Percentiles rank a stretch among this genome's conserved stretches.
phyloP scores from a whole-genome alignment of 2,797 vertebrate genomes.

The Sternotherus odoratus region DNA sequence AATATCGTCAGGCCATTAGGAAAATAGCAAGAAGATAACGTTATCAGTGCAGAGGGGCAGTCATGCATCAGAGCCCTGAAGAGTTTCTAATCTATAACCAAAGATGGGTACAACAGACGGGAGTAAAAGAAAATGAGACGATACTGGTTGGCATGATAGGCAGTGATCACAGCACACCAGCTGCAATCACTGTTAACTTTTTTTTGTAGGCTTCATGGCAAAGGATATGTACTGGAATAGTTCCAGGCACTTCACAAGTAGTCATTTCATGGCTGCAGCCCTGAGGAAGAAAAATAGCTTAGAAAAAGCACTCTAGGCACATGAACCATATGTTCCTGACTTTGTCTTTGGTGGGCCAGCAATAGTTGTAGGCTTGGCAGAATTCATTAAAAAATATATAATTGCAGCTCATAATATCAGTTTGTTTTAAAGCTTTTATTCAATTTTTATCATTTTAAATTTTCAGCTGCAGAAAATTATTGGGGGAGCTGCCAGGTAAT shows the following conservation, averaged over 20 bases:
- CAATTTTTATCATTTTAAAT: neutral
- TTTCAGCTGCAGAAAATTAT: neutral
- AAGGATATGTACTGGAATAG: neutral
- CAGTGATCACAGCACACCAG: neutral
- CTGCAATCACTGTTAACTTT: neutral
- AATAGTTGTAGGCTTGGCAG: constrained; percentile 26
- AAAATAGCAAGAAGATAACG: neutral
- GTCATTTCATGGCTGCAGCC: constrained; percentile 9
- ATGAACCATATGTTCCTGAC: constrained; percentile 6
- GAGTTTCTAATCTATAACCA: neutral
- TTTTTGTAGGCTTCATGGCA: neutral
- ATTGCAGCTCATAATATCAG: neutral
- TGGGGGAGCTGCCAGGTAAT: neutral
- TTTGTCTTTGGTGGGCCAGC: constrained; percentile 1
- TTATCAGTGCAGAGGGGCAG: neutral
- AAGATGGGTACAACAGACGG: neutral
- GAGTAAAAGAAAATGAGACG: neutral
- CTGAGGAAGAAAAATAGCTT: constrained; percentile 16
- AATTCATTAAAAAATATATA: neutral
- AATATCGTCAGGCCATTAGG: neutral
- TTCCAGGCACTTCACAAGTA: neutral
- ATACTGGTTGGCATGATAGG: neutral
- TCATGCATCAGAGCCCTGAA: neutral
- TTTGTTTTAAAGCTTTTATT: neutral
- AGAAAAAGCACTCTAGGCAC: neutral